Evolutionary conservation across 2,888 invertebrate genomes (phyloP), one percentile per base, ranked within the genome.

Genomic region (Aricia artaxerxes): DNA sequence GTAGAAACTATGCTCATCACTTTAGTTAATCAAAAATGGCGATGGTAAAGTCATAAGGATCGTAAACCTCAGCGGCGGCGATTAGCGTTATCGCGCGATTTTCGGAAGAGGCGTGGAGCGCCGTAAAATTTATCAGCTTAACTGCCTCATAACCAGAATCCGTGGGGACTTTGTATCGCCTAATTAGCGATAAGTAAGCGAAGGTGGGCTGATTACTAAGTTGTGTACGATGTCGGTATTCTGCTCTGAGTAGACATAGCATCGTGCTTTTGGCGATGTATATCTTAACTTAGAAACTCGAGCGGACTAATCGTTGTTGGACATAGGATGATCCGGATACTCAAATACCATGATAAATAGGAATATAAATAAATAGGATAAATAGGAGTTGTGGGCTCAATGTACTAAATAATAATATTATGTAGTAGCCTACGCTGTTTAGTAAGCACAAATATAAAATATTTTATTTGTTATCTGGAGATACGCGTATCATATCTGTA

Each of bases 81-180:
- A 79, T 80, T 79, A 80, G 76, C 79, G 80, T 78, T 80, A 80
- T 80, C 80, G 78, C 57, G 57, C 24, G 79, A 79, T 80, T 78
- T 81, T 78, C 77, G 78, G 78, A 78, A 78, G 80, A 73, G 80
- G 78, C 78, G 61, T 64, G 73, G 78, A 16, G 73, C 69, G 38
- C 40, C 77, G 60, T 77, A 77, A 77, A 77, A 77, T 77, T 77
- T 77, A 77, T 77, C 77, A 77, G 61, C 61, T 77, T 77, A 60
- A 77, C 64, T 38, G 38, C 77, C 77, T 77, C 77, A 77, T 77
- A 77, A 77, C 77, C 61, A 61, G 31, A 40, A 60, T 16, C 77
- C 77, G 35, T 64, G 77, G 40, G 60, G 77, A 77, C 77, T 77
- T 40, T 77, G 77, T 77, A 77, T 77, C 77, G 77, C 31, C 64